Base-by-base conservation (phyloP, 1,140 invertebrate genomes). In the Phymorhynchus buccinoides region DNA sequence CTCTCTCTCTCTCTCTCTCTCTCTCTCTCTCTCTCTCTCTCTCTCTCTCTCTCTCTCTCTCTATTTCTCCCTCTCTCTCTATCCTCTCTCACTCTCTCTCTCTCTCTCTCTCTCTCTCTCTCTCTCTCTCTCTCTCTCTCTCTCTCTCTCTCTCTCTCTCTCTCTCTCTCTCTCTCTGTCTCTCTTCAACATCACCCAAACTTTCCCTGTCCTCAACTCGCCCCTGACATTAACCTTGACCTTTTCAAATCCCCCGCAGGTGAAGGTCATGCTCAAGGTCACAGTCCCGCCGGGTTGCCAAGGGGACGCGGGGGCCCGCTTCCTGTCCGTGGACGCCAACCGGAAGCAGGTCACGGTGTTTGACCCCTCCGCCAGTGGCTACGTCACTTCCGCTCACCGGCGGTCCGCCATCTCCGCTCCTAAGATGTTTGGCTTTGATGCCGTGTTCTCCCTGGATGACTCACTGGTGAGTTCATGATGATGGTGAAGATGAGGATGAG, bases 371-470 rank as follows among this genome's bases (percentile, higher is more conserved):
- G 87, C 89, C 35, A 89, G 88, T 84, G 90, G 90, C 14, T 92
- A 90, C 66, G 93, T 95, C 30, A 94, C 95, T 27, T 91, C 95
- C 0, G 94, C 96, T 94, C 95, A 96, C 94, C 93, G 97, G 93
- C 91, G 96, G 92, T 95, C 95, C 6, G 95, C 95, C 71, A 96
- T 97, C 7, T 96, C 97, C 0, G 97, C 97, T 0, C 97, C 97
- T 0, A 99, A 98, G 94, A 98, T 98, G 97, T 99, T 98, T 93
- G 97, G 97, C 4, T 99, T 98, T 92, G 98, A 99, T 92, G 97
- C 97, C 41, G 96, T 99, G 42, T 98, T 98, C 91, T 96, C 96
- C 0, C 96, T 96, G 77, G 97, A 98, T 91, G 97, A 98, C 93
- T 96, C 97, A 81, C 96, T 98, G 96, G 97, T 98, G 42, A 75